phyloP scores from a whole-genome alignment of 2,888 invertebrate genomes.

The Stomorhina lunata region DNA sequence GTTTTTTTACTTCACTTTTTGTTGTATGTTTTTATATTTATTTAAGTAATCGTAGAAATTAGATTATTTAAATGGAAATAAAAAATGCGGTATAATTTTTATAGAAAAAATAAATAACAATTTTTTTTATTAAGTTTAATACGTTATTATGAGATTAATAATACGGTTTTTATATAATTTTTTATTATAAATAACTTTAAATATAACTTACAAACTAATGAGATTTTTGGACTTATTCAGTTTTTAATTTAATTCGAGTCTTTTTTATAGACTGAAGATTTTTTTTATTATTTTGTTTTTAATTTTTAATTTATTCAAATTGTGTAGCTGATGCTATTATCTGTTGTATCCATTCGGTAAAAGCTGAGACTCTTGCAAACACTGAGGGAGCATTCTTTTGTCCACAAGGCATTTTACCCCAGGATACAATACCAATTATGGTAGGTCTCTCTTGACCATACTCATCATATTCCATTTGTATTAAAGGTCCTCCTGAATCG shows the following conservation, averaged over 20 bases:
- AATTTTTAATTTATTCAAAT: conserved; percentile 66
- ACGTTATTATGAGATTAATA: background rate
- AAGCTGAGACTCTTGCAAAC: conserved; percentile 80
- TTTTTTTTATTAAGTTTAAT: background rate
- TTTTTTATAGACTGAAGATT: background rate
- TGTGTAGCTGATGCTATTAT: conserved; percentile 72
- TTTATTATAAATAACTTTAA: background rate
- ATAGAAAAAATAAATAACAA: background rate
- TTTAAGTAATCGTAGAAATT: no score
- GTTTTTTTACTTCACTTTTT: background rate
- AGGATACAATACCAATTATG: conserved; percentile 81
- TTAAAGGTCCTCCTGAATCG: conserved; percentile 77
- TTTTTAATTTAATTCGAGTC: conserved; percentile 53
- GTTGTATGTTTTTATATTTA: no score
- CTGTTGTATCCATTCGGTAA: conserved; percentile 78
- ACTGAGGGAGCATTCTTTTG: conserved; percentile 79
- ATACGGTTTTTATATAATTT: background rate
- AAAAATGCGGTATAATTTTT: background rate
- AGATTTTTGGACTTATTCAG: conserved; percentile 27
- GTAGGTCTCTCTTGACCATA: conserved; percentile 70
- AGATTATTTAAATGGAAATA: background rate
- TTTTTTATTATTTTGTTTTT: conserved; percentile 2
- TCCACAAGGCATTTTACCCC: conserved; percentile 81
- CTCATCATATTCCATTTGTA: conserved; percentile 70
- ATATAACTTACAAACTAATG: conserved; percentile 37